phyloP scores from a whole-genome alignment of 2,113 vertebrate species.

The Oryzias curvinotus region DNA sequence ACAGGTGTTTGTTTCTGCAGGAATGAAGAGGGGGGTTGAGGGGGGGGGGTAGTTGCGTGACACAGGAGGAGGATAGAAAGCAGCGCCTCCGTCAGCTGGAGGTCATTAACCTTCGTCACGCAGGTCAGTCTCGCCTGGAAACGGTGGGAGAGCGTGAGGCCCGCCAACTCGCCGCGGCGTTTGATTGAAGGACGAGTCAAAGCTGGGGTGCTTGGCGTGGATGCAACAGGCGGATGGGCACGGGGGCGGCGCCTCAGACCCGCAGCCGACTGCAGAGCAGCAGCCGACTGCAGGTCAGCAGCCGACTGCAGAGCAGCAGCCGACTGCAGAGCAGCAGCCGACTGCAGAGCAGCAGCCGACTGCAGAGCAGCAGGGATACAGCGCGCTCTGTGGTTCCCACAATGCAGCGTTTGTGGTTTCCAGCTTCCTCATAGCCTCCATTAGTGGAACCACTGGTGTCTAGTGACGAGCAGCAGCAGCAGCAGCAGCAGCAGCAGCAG shows the following conservation, averaged over 20 bases:
- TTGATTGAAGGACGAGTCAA: slow-evolving; percentile 18
- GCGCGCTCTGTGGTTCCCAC: slow-evolving; percentile 1
- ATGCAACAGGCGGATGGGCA: slow-evolving; percentile 10
- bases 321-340: too few species aligned
- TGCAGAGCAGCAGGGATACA: too few species aligned
- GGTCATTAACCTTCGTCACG: slow-evolving; percentile 4
- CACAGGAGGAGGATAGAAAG: background rate
- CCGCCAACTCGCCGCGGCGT: background rate
- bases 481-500: too few species aligned
- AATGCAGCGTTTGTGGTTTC: slow-evolving; percentile 40
- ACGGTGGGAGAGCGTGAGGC: slow-evolving; percentile 34
- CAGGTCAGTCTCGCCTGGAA: background rate
- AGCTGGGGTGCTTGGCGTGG: slow-evolving; percentile 43
- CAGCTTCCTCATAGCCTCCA: background rate
- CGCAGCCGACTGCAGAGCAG: too few species aligned
- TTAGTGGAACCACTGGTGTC: background rate
- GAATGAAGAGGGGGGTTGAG: background rate
- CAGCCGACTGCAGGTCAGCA: too few species aligned
- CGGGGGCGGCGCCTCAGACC: background rate
- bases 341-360: too few species aligned
- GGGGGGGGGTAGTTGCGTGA: slow-evolving; percentile 12
- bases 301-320: too few species aligned
- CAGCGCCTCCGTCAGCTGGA: background rate
- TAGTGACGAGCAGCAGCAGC: too few species aligned
- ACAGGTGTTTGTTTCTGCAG: too few species aligned